phyloP scores from a whole-genome alignment of 2,113 vertebrate species.

The Piprites chloris region DNA sequence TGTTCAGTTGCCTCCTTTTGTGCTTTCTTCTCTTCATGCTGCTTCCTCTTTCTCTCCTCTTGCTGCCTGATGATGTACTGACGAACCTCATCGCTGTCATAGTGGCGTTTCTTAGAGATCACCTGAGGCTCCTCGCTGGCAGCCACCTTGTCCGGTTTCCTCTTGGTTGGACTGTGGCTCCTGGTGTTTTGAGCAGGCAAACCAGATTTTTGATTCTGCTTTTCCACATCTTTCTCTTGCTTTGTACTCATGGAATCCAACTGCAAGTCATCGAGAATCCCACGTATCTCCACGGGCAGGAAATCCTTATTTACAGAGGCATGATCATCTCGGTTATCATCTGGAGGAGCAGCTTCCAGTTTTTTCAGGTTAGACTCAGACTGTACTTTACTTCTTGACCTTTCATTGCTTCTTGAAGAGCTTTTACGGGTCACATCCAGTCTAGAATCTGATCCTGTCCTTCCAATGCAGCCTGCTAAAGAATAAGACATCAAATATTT shows the following conservation, averaged over 20 bases:
- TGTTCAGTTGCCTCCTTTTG: slow-evolving; percentile 84
- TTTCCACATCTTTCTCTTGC: slow-evolving; percentile 63
- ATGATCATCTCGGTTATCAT: slow-evolving; percentile 52
- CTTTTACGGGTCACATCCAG: slow-evolving; percentile 63
- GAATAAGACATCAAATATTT: background rate
- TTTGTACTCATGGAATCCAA: slow-evolving; percentile 72
- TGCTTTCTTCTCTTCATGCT: slow-evolving; percentile 86
- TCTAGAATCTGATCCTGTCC: slow-evolving; percentile 76
- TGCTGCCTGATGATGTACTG: slow-evolving; percentile 90
- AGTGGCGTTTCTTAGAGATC: slow-evolving; percentile 86
- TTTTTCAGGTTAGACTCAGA: slow-evolving; percentile 68
- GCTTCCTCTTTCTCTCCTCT: slow-evolving; percentile 87
- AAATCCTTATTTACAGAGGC: slow-evolving; percentile 76
- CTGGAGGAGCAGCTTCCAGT: slow-evolving; percentile 41
- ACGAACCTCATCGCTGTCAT: slow-evolving; percentile 89
- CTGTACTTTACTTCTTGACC: slow-evolving; percentile 65
- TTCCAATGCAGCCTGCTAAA: slow-evolving; percentile 59
- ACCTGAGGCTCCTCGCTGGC: slow-evolving; percentile 75
- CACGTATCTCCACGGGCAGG: slow-evolving; percentile 86
- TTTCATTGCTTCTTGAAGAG: slow-evolving; percentile 69
- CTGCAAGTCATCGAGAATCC: slow-evolving; percentile 90
- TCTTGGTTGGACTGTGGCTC: slow-evolving; percentile 83
- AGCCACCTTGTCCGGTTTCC: slow-evolving; percentile 71
- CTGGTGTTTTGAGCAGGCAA: slow-evolving; percentile 60
- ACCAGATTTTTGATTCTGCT: slow-evolving; percentile 63